These are phyloP conservation scores for Hipposideros larvatus DNA, from an alignment of 2,797 vertebrate genomes.

Conservation along the genomic window DNA sequence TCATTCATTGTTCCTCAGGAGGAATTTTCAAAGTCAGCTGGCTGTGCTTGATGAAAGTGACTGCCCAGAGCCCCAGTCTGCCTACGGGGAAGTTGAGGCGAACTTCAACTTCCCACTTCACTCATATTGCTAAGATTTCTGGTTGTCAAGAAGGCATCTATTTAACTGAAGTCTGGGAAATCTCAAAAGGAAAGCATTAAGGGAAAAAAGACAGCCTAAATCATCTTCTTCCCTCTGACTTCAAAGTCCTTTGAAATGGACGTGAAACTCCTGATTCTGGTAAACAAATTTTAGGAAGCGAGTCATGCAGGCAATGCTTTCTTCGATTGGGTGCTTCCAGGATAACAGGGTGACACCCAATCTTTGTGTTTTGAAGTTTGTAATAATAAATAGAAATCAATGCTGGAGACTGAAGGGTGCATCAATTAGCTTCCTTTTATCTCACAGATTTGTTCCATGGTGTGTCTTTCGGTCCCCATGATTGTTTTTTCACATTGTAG, in stretches of 20 bases:
- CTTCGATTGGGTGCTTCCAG: slow-evolving; percentile 81
- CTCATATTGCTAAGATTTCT: slow-evolving; percentile 25
- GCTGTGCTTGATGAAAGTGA: slow-evolving; percentile 82
- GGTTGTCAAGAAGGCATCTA: slow-evolving; percentile 70
- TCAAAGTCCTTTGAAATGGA: slow-evolving; percentile 85
- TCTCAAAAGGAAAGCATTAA: slow-evolving; percentile 70
- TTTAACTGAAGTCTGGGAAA: slow-evolving; percentile 81
- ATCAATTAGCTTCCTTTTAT: slow-evolving; percentile 86
- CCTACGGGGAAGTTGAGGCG: slow-evolving; percentile 64
- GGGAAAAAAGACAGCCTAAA: slow-evolving; percentile 62
- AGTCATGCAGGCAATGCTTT: slow-evolving; percentile 83
- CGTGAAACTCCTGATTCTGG: slow-evolving; percentile 75
- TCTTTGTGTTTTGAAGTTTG: slow-evolving; percentile 86
- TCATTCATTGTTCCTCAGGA: slow-evolving; percentile 85
- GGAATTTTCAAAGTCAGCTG: slow-evolving; percentile 85
- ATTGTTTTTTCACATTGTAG: slow-evolving; percentile 80
- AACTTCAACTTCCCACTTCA: not conserved
- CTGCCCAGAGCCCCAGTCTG: slow-evolving; percentile 55
- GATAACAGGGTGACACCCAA: slow-evolving; percentile 84
- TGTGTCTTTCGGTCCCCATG: slow-evolving; percentile 76
- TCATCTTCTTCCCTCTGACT: slow-evolving; percentile 76
- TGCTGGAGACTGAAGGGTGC: slow-evolving; percentile 81
- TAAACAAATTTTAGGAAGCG: slow-evolving; percentile 85
- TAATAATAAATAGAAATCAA: slow-evolving; percentile 88
- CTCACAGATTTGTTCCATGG: slow-evolving; percentile 68